These are phyloP conservation scores for Merops nubicus DNA, from an alignment of 2,113 vertebrate genomes.

Conservation along the genomic window DNA sequence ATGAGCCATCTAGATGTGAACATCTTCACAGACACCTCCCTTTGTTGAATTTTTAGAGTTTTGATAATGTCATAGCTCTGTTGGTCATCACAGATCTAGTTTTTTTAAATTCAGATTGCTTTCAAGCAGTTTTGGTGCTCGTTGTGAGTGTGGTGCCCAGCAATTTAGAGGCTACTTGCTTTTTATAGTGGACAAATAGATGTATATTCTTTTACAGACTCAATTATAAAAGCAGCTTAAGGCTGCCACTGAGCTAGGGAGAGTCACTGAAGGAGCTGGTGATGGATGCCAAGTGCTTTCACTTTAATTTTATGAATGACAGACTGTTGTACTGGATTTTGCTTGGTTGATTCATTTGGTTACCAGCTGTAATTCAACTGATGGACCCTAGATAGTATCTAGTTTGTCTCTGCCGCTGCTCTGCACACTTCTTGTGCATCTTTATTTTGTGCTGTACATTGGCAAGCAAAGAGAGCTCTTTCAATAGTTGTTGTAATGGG, in stretches of 20 bases:
- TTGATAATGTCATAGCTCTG: not conserved
- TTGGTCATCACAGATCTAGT: not conserved
- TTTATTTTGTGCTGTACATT: not conserved
- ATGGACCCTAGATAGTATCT: not conserved
- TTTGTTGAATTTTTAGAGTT: not conserved
- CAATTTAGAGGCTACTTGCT: not conserved
- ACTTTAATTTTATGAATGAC: not conserved
- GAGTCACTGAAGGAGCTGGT: not conserved
- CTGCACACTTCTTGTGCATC: accelerated
- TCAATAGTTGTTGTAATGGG: not conserved
- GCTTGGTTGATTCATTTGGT: not conserved
- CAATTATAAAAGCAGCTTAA: too few species aligned
- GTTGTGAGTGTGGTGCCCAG: not conserved
- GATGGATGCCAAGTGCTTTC: not conserved
- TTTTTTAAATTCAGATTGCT: not conserved
- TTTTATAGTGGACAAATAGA: not conserved
- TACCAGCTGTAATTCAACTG: not conserved
- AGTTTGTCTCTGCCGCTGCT: not conserved
- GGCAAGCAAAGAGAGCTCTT: not conserved
- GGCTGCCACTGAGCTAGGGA: not conserved
- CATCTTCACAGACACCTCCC: not conserved
- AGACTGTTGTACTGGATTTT: not conserved
- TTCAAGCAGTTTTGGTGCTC: not conserved
- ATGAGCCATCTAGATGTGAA: not conserved
- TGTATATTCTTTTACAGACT: not conserved